Evolutionary conservation across 2,888 invertebrate species (phyloP).

Genomic region (Xanthorhoe designata): DNA sequence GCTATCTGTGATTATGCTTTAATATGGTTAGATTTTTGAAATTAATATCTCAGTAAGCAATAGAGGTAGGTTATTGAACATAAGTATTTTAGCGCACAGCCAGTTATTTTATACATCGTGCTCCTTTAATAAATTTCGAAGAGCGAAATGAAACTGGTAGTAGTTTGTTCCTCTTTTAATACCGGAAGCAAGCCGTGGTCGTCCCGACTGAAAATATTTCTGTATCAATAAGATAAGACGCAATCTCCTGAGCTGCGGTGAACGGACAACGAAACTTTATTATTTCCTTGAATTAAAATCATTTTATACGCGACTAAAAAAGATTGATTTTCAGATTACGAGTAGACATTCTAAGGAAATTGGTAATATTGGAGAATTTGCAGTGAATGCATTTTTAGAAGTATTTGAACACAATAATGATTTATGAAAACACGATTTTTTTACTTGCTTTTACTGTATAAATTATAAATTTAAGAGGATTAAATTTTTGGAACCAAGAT

Average conservation of each 20-base stretch:
- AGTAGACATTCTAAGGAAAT: neutral
- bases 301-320: neutral
- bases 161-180: slow-evolving; percentile 37
- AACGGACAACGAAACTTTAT: neutral
- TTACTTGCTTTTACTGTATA: too few relatives aligned
- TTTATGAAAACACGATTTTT: too few relatives aligned
- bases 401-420: too few relatives aligned
- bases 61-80: too few relatives aligned
- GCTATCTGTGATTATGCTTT: too few relatives aligned
- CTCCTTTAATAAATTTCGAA: neutral
- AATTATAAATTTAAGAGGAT: too few relatives aligned
- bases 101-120: neutral
- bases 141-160: slow-evolving; percentile 9
- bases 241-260: slow-evolving; percentile 56
- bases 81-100: neutral
- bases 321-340: neutral
- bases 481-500: too few relatives aligned
- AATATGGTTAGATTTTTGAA: too few relatives aligned
- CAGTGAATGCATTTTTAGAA: too few relatives aligned
- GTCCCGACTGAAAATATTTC: slow-evolving; percentile 61
- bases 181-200: slow-evolving; percentile 40
- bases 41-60: too few relatives aligned
- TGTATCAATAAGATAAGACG: slow-evolving; percentile 69
- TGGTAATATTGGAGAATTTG: neutral
- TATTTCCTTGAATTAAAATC: neutral